These are phyloP conservation scores for Odontocolon sp. DNA, from an alignment of 2,888 invertebrate species.

Conservation along the genomic window DNA sequence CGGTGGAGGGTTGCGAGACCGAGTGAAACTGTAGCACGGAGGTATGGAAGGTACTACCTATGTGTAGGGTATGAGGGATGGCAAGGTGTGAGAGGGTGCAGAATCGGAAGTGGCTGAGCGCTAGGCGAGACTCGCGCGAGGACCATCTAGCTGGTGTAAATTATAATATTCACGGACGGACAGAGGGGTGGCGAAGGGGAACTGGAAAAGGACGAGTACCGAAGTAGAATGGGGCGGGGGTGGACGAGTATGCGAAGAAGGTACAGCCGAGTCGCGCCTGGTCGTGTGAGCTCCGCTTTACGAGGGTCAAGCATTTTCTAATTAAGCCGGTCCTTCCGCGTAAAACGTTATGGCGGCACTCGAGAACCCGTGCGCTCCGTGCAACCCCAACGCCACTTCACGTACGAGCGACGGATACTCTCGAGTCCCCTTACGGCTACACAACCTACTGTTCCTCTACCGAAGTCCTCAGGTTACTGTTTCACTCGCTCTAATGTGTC, in stretches of 20 bases:
- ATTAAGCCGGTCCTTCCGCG: conserved; percentile 72
- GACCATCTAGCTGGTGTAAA: conserved; percentile 56
- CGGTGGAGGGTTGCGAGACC: conserved; percentile 20
- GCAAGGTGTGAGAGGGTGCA: conserved; percentile 30
- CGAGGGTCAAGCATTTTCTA: conserved; percentile 77
- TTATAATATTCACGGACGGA: conserved; percentile 62
- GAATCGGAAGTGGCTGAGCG: conserved; percentile 52
- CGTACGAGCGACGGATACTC: conserved; percentile 41
- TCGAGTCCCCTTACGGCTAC: conserved; percentile 43
- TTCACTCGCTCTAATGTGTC: neutral
- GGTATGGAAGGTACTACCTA: conserved; percentile 12
- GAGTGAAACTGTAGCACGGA: conserved; percentile 28
- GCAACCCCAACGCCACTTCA: conserved; percentile 40
- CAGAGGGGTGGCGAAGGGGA: conserved; percentile 12
- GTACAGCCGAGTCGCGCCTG: conserved; percentile 48
- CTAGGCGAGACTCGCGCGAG: conserved; percentile 43
- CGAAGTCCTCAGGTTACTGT: conserved; percentile 12
- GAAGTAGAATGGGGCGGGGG: conserved; percentile 46
- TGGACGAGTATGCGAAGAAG: conserved; percentile 48
- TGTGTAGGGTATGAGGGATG: neutral
- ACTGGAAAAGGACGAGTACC: conserved; percentile 26
- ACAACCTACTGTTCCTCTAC: conserved; percentile 31
- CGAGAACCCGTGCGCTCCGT: conserved; percentile 56
- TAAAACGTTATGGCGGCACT: conserved; percentile 71
- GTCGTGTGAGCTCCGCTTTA: conserved; percentile 57